These are phyloP conservation scores for Protophormia terraenovae DNA, from an alignment of 2,888 invertebrate species.

Conservation along the genomic window DNA sequence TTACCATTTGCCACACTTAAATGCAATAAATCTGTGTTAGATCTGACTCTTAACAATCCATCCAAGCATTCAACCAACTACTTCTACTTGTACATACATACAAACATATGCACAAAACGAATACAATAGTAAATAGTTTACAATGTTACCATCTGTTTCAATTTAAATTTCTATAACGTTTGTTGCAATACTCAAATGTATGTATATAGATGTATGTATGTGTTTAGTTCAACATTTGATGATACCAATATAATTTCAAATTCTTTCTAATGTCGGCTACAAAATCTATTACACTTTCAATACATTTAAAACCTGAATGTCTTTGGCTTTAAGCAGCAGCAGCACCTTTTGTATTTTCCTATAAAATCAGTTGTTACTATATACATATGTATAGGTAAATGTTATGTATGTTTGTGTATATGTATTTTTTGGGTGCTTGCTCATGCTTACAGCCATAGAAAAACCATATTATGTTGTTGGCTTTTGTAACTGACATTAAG, in stretches of 20 bases:
- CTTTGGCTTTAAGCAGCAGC: neutral
- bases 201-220: neutral
- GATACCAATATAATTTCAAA: constrained; percentile 33
- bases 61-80: constrained; percentile 7
- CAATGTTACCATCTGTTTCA: constrained; percentile 58
- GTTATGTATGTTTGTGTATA: neutral
- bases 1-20: constrained; percentile 51
- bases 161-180: constrained; percentile 49
- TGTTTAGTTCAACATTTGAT: constrained; percentile 20
- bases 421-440: neutral
- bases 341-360: constrained; percentile 6
- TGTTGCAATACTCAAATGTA: neutral
- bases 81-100: neutral
- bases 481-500: constrained; percentile 50
- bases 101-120: neutral
- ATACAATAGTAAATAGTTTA: neutral
- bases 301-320: neutral
- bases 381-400: no score
- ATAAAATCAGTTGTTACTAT: neutral
- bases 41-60: constrained; percentile 31
- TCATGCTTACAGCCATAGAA: constrained; percentile 7
- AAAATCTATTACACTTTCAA: neutral
- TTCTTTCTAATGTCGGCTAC: constrained; percentile 3
- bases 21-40: constrained; percentile 58
- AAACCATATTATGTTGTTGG: constrained; percentile 41